A percentile compares a stretch with the other conserved stretches of the same genome.
phyloP scores from a whole-genome alignment of 1,140 invertebrate species.

The Zaprionus inermis region DNA sequence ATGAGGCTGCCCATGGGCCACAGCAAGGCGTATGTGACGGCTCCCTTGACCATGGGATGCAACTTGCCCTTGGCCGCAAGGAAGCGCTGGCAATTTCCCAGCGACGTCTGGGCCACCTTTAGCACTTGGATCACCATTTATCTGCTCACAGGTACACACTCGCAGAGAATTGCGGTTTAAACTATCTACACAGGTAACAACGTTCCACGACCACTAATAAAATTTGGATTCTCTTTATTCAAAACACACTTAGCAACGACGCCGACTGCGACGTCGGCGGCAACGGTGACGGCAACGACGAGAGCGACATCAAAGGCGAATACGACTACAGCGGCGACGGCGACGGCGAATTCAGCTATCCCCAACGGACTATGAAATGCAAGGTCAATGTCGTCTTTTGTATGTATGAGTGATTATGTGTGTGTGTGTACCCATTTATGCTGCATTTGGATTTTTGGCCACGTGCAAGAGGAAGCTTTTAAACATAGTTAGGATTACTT shows the following conservation, averaged over 20 bases:
- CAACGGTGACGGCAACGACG: not conserved
- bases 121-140: conserved; percentile 49
- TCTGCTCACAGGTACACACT: not conserved
- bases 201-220: not conserved
- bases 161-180: not conserved
- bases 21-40: conserved; percentile 89
- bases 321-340: not conserved
- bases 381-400: conserved; percentile 23
- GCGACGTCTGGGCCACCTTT: conserved; percentile 39
- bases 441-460: not conserved
- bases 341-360: conserved; percentile 5
- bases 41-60: conserved; percentile 86
- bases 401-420: not conserved
- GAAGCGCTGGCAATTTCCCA: conserved; percentile 37
- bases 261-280: not conserved
- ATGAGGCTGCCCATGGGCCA: conserved; percentile 89
- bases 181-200: conserved; percentile 6
- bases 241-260: conserved; percentile 16
- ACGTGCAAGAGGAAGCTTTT: not conserved
- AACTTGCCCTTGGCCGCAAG: conserved; percentile 31
- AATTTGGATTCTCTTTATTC: conserved; percentile 4
- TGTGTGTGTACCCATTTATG: not conserved
- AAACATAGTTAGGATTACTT: conserved; percentile 11
- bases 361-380: not conserved
- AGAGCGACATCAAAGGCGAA: not conserved